Conservation (phyloP, 2,888 invertebrate genomes). For the Drosophila longiperda region DNA sequence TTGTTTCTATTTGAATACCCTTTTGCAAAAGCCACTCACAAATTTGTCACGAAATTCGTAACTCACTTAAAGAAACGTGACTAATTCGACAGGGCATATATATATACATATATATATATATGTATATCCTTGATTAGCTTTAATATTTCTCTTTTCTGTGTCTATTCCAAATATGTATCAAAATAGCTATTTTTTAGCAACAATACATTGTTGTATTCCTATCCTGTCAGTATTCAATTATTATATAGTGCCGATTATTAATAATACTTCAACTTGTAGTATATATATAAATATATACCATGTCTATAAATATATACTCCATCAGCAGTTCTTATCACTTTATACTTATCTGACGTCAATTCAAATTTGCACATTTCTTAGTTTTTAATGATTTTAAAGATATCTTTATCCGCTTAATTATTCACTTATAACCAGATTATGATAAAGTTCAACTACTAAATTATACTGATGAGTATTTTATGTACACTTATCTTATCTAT, state of each 20-base stretch:
- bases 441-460: no score
- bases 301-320: background rate
- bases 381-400: background rate
- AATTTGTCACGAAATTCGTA: background rate
- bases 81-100: background rate
- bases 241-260: no score
- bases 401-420: background rate
- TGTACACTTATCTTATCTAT: background rate
- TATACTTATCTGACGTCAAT: background rate
- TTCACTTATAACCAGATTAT: background rate
- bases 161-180: background rate
- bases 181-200: background rate
- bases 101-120: background rate
- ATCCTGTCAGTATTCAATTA: no score
- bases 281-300: background rate
- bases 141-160: background rate
- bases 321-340: background rate
- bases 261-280: no score
- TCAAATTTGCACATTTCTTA: background rate
- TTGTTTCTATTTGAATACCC: conserved; percentile 10
- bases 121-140: background rate
- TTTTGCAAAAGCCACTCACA: background rate
- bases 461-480: no score
- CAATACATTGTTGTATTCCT: no score
- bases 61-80: background rate